phyloP scores from a whole-genome alignment of 2,113 vertebrate genomes.

The Pleuronectes platessa region DNA sequence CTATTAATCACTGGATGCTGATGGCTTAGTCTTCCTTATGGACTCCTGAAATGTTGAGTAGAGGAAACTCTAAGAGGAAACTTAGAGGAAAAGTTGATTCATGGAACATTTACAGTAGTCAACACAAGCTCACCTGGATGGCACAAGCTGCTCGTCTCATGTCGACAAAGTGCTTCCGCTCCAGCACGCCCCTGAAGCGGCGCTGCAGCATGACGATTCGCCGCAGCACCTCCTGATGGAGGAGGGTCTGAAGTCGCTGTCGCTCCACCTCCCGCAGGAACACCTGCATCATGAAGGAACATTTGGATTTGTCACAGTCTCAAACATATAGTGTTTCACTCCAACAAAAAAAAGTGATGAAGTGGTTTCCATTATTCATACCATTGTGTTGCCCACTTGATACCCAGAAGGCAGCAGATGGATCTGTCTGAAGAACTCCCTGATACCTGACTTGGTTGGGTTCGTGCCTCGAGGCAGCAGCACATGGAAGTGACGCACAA shows the following conservation, averaged over 20 bases:
- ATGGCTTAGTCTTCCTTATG: conserved; percentile 1
- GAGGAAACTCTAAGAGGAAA: background rate
- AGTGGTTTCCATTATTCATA: conserved; percentile 58
- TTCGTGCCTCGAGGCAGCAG: conserved; percentile 87
- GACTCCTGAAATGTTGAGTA: background rate
- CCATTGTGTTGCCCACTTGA: conserved; percentile 96
- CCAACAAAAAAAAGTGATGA: background rate
- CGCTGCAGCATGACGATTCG: conserved; percentile 88
- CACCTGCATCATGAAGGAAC: conserved; percentile 78
- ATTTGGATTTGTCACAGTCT: background rate
- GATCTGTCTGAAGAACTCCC: conserved; percentile 88
- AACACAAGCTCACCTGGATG: conserved; percentile 87
- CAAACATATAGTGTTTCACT: background rate
- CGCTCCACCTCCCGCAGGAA: conserved; percentile 92
- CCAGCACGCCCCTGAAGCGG: conserved; percentile 89
- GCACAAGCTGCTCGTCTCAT: conserved; percentile 80
- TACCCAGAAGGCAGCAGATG: conserved; percentile 88
- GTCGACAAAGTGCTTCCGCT: conserved; percentile 88
- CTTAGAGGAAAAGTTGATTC: no score
- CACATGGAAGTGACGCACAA: conserved; percentile 92
- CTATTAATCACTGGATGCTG: no score
- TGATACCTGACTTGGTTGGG: conserved; percentile 88
- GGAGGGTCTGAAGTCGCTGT: conserved; percentile 89
- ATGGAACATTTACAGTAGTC: background rate
- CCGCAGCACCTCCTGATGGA: conserved; percentile 92